Evolutionary conservation across 2,888 invertebrate genomes (phyloP), one percentile per base, ranked within the genome.

Genomic region (Drosophila nigricruria): DNA sequence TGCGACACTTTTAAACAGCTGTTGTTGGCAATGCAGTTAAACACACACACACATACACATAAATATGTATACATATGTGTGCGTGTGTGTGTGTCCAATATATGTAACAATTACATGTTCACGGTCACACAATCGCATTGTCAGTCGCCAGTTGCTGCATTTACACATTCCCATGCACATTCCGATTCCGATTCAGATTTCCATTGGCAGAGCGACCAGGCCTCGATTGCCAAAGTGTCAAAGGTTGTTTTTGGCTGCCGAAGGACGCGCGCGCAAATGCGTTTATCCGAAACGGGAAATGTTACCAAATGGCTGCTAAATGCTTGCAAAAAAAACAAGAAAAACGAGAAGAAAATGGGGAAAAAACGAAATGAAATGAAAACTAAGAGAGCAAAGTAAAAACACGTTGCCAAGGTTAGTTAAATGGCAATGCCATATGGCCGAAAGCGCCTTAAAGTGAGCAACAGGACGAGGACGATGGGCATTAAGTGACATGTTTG

Each of bases 231-330:
- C 58, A 81, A 82, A 87, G 84, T 83, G 89, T 83, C 87, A 88
- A 81, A 83, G 83, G 89, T 84, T 85, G 77, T 79, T 77, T 79
- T 79, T 74, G 63, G 52, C 58, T 27, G 23, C 20, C 69, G 88
- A 84, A 84, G 84, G 84, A 78, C 86, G 66, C 67, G 63, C 18
- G 57, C 47, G 50, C 70, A 82, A 85, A 82, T 82, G 86, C 77
- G 75, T 85, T 84, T 85, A 83, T 77, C 71, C 85, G 54, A 74
- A 84, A 82, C 85, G 82, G 86, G 80, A 84, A 88, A 84, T 85
- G 88, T 72, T 63, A 64, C 71, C 52, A 85, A 85, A 80, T 73
- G 79, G 70, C 60, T 65, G 64, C 65, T 70, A 47, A 65, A 73
- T 64, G 60, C 56, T 54, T 23, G 40, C 14, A 50, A 59, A 53